phyloP scores from a whole-genome alignment of 2,113 vertebrate genomes.

The Cryptotis parvus region DNA sequence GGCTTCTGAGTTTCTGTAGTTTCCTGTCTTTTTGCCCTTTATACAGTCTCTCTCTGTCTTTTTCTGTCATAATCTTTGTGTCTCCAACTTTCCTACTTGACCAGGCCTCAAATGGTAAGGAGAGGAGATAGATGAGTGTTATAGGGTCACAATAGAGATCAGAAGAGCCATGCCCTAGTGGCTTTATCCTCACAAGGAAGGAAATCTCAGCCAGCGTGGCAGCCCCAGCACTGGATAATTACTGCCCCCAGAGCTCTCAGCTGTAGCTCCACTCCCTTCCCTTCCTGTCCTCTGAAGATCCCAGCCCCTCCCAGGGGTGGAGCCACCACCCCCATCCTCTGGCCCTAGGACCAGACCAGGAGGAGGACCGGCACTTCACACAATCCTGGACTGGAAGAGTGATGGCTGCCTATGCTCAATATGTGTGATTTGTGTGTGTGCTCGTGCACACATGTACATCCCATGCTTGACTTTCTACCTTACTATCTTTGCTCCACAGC shows the following conservation, averaged over 20 bases:
- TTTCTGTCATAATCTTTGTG: conserved; percentile 13
- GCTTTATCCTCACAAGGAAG: conserved; percentile 65
- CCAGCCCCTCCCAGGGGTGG: conserved; percentile 69
- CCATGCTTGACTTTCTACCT: neutral
- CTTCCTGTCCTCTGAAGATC: conserved; percentile 73
- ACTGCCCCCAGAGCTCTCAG: conserved; percentile 74
- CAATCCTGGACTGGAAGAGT: conserved; percentile 55
- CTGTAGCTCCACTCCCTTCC: conserved; percentile 74
- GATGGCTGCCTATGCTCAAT: conserved; percentile 15
- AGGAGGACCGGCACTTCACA: conserved; percentile 54
- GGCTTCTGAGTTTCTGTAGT: neutral
- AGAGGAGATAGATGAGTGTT: neutral
- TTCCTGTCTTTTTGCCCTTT: conserved; percentile 46
- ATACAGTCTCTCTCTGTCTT: neutral
- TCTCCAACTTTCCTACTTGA: conserved; percentile 41
- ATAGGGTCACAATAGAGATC: conserved; percentile 29
- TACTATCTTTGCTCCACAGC: conserved; percentile 7
- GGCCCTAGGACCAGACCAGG: conserved; percentile 59
- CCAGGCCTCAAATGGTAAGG: neutral
- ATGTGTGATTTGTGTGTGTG: neutral
- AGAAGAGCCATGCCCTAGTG: conserved; percentile 30
- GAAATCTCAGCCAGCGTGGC: conserved; percentile 77
- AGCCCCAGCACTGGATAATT: conserved; percentile 69
- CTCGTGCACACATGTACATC: neutral
- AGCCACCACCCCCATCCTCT: conserved; percentile 57